Evolutionary conservation across 2,888 invertebrate species (phyloP).

Genomic region (Orthonevra nobilis): DNA sequence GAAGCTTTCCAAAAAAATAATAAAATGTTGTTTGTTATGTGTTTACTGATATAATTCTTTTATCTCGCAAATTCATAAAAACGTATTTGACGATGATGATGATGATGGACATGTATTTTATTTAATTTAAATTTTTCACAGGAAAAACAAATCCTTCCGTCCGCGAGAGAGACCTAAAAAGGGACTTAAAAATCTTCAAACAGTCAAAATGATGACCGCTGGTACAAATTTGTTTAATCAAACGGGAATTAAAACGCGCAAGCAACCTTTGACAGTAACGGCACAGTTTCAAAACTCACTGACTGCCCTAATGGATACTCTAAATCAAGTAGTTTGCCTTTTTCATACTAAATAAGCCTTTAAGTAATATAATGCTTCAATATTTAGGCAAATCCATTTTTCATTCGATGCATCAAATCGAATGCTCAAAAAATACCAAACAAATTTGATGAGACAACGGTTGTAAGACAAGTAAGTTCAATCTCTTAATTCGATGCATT

Average conservation of each 20-base stretch:
- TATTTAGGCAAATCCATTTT: slow-evolving; percentile 82
- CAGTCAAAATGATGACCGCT: slow-evolving; percentile 92
- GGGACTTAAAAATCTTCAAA: slow-evolving; percentile 93
- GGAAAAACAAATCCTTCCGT: slow-evolving; percentile 95
- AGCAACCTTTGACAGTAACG: slow-evolving; percentile 95
- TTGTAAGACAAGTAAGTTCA: slow-evolving; percentile 84
- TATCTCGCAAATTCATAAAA: slow-evolving; percentile 12
- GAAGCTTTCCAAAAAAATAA: slow-evolving; percentile 41
- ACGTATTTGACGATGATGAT: not conserved
- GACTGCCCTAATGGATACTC: slow-evolving; percentile 94
- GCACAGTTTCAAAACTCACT: slow-evolving; percentile 97
- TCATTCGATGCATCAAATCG: slow-evolving; percentile 94
- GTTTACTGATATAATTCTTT: slow-evolving; percentile 35
- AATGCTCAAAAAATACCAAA: slow-evolving; percentile 96
- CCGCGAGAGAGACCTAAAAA: slow-evolving; percentile 92
- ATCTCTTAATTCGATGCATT: not conserved
- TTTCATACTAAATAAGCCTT: too few species aligned
- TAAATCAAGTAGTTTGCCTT: slow-evolving; percentile 84
- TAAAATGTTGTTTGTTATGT: slow-evolving; percentile 57
- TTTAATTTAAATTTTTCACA: slow-evolving; percentile 79
- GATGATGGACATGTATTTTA: slow-evolving; percentile 9
- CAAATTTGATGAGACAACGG: slow-evolving; percentile 95
- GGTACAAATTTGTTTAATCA: slow-evolving; percentile 77
- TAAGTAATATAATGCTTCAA: not conserved
- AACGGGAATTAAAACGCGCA: slow-evolving; percentile 84